Base-by-base conservation (phyloP, 2,113 vertebrate genomes). In the Eulacestoma nigropectus region DNA sequence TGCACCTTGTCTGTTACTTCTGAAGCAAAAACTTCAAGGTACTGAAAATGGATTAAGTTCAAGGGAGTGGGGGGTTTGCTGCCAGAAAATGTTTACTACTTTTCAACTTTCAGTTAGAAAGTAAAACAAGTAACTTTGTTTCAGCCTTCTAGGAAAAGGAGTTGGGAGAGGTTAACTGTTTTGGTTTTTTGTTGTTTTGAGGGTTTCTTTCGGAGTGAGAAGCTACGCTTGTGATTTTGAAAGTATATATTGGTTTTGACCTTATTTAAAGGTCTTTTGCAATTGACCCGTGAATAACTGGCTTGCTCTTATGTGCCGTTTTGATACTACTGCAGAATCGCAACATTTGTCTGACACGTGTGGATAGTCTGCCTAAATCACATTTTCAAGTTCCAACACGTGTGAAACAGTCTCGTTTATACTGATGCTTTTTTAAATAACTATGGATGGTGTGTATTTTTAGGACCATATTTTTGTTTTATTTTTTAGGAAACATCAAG, bases 401-500 rank as follows among this genome's bases (percentile, higher is more conserved):
- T 49, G 11, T 78, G 22, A 75, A 79, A 46, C 26, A 23, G 8
- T 46, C 20, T 37, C 1, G 13, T 62, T 89, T 62, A 49, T 49
- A 33, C 9, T 65, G 52, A 11, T 37, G 20, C 18, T 44, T 86
- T 67, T 75, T 41, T 69, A 75, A 80, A 26, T 26, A 47, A 7
- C 3, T 73, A 7, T 62, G 16, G 35, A 5, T 39, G 30, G 8
- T 55, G 6, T 55, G 26, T 59, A 6, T 42, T 78, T 93, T 87
- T 83, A 56, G 86, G 32, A 79, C 59, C 0, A 1, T 82, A 17
- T 79, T 53, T 92, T 57, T 95, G 32, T 79, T 74, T 63, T 74
- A 0, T 57, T 94, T 96, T 41, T 69, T 93, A 94, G 98, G 98
- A 99, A 94, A 97, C 97, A 37, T 98, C 97, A 70, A 98, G 97